A percentile compares a stretch with the other conserved stretches of the same genome.
phyloP scores from a whole-genome alignment of 2,113 vertebrate species.

The Verasper variegatus region DNA sequence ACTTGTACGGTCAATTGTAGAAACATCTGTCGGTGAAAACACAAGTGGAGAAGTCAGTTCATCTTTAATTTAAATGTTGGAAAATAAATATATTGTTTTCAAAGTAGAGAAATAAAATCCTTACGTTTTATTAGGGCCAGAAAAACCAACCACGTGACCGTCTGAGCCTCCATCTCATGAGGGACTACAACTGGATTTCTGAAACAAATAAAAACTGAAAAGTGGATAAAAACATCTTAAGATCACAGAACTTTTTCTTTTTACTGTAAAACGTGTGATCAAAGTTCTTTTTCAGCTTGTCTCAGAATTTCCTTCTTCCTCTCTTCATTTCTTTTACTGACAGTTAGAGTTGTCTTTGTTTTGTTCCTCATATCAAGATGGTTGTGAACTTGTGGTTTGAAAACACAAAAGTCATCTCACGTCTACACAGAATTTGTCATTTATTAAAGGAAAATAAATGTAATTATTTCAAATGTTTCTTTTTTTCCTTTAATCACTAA shows the following conservation, averaged over 20 bases:
- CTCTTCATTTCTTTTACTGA: neutral
- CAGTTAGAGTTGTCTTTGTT: neutral
- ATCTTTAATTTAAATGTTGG: neutral
- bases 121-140: constrained; percentile 36
- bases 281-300: neutral
- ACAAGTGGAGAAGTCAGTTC: neutral
- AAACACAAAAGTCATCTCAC: no score
- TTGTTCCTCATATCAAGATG: neutral
- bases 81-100: neutral
- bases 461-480: no score
- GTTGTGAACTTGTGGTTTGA: neutral
- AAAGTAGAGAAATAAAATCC: neutral
- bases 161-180: constrained; percentile 33
- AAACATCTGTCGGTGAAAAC: constrained; percentile 33
- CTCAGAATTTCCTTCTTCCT: neutral
- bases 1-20: accelerated
- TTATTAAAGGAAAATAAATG: neutral
- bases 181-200: constrained; percentile 3
- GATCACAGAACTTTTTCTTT: neutral
- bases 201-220: constrained; percentile 4
- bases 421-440: no score
- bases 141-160: constrained; percentile 6
- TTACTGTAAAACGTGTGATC: no score
- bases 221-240: neutral
- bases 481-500: no score